Base-by-base conservation (phyloP, 2,797 vertebrate genomes). In the Sebastolobus altivelis region DNA sequence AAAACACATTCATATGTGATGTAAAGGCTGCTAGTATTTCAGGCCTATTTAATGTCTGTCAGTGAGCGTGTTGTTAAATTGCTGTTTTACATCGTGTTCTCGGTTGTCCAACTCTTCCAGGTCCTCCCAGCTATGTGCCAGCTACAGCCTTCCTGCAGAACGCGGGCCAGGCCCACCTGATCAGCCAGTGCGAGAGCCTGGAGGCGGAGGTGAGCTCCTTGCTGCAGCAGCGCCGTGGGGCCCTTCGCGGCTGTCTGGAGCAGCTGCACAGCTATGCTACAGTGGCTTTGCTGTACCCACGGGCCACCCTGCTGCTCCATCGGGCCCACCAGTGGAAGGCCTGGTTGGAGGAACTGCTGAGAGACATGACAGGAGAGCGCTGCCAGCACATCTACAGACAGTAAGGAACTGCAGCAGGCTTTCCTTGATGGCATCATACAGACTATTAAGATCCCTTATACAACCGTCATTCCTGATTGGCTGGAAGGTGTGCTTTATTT, bases 261-360 rank as follows among this genome's bases (percentile, higher is more conserved):
- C 98, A 99, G 72, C 84, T 99, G 59, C 99, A 99, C 95, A 99
- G 97, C 92, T 99, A 99, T 1, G 99, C 98, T 46, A 99, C 99
- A 0, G 98, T 99, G 14, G 98, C 97, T 16, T 89, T 99, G 91
- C 95, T 99, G 74, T 99, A 99, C 87, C 98, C 99, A 0, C 97
- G 97, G 58, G 93, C 97, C 2, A 97, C 97, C 25, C 96, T 99
- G 59, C 95, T 97, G 84, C 97, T 96, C 66, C 99, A 99, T 88
- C 94, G 99, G 0, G 95, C 97, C 67, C 97, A 99, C 72, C 96
- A 98, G 65, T 99, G 99, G 99, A 99, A 99, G 84, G 96, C 96
- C 25, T 99, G 99, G 99, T 95, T 99, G 96, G 97, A 99, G 90
- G 98, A 99, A 16, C 95, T 99, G 55, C 94, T 99, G 70, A 95